Conservation (phyloP, 2,888 invertebrate species). For the Melolontha melolontha region DNA sequence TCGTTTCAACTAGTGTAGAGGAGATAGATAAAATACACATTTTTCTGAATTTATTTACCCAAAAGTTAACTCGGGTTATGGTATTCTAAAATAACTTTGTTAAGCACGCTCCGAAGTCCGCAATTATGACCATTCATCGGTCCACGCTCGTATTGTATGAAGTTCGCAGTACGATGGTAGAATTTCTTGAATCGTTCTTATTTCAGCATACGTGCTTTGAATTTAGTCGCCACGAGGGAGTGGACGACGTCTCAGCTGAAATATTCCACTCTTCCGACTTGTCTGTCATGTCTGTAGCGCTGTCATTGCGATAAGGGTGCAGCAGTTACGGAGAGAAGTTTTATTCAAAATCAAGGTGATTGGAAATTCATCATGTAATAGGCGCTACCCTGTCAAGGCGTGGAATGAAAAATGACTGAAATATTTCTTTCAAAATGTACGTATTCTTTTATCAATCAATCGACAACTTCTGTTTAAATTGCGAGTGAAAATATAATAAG, state of each 20-base stretch:
- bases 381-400: conserved; percentile 56
- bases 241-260: conserved; percentile 47
- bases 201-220: conserved; percentile 32
- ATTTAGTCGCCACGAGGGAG: conserved; percentile 50
- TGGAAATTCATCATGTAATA: conserved; percentile 62
- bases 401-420: conserved; percentile 59
- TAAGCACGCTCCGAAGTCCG: conserved; percentile 49
- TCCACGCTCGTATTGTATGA: conserved; percentile 36
- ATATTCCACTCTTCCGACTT: conserved; percentile 52
- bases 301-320: conserved; percentile 55
- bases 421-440: conserved; percentile 45
- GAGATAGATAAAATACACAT: neutral
- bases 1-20: too few species aligned
- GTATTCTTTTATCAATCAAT: conserved; percentile 10
- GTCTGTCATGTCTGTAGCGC: conserved; percentile 51
- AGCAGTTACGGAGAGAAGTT: conserved; percentile 54
- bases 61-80: conserved; percentile 44
- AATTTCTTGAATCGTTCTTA: conserved; percentile 25
- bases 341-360: conserved; percentile 61
- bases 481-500: neutral
- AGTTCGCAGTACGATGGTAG: conserved; percentile 25
- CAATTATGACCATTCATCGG: conserved; percentile 56
- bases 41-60: conserved; percentile 21
- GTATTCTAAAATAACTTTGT: conserved; percentile 44
- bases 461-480: conserved; percentile 12